These are phyloP conservation scores for Eurytoma californica DNA, from an alignment of 2,888 invertebrate species.

Conservation along the genomic window DNA sequence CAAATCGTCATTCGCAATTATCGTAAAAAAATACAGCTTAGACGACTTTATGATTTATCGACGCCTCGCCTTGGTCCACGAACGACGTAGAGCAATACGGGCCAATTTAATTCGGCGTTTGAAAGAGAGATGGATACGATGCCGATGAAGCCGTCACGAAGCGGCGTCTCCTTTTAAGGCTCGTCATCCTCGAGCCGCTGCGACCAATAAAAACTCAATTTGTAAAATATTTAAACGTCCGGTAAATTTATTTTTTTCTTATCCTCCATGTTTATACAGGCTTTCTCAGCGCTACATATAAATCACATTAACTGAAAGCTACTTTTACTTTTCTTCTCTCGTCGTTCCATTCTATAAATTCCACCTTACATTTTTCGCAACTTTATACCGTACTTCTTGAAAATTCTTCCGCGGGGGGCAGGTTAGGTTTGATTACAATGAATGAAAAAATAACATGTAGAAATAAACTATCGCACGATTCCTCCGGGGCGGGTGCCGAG, in stretches of 20 bases:
- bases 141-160: too few relatives aligned
- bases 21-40: too few relatives aligned
- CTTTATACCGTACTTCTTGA: too few relatives aligned
- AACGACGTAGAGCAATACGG: too few relatives aligned
- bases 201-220: conserved; percentile 31
- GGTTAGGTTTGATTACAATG: conserved; percentile 31
- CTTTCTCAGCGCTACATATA: conserved; percentile 50
- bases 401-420: too few relatives aligned
- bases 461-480: conserved; percentile 72
- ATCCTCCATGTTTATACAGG: conserved; percentile 54
- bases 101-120: too few relatives aligned
- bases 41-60: too few relatives aligned
- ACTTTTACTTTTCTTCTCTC: conserved; percentile 34
- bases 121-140: too few relatives aligned
- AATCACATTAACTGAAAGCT: conserved; percentile 53
- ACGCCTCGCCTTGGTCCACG: too few relatives aligned
- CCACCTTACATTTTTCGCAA: not conserved
- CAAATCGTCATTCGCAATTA: too few relatives aligned
- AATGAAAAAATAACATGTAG: conserved; percentile 73
- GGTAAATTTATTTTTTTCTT: conserved; percentile 54
- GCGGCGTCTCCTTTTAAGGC: not conserved
- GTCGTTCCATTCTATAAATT: conserved; percentile 12
- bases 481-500: not conserved
- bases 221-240: conserved; percentile 54
- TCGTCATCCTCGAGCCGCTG: not conserved